Conservation (phyloP, 2,888 invertebrate species). For the Epinotia ramella region DNA sequence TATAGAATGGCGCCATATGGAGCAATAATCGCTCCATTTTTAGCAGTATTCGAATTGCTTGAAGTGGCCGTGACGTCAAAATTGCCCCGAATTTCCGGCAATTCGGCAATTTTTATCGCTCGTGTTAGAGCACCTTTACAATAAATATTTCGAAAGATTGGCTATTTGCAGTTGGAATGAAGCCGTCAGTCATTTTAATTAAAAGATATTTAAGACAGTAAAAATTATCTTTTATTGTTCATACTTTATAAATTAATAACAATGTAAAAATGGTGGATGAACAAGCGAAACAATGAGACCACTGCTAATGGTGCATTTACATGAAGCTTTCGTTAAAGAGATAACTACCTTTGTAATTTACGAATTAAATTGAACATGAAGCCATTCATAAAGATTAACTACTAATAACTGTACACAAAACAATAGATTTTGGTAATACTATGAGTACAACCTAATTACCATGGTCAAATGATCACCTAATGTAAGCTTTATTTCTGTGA, state of each 20-base stretch:
- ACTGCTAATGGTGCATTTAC: slow-evolving; percentile 59
- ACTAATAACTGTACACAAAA: neutral
- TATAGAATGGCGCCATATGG: too few species aligned
- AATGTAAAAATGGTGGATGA: slow-evolving; percentile 66
- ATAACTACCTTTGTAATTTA: neutral
- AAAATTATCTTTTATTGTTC: slow-evolving; percentile 71
- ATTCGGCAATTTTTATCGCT: too few species aligned
- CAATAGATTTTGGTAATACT: slow-evolving; percentile 16
- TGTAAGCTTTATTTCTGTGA: slow-evolving; percentile 5
- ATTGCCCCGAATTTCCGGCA: too few species aligned
- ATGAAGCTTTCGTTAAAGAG: neutral
- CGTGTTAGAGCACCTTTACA: too few species aligned
- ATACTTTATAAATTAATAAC: slow-evolving; percentile 74
- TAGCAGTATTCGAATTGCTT: too few species aligned
- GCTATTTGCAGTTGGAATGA: too few species aligned
- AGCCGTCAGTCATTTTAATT: too few species aligned
- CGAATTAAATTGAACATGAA: slow-evolving; percentile 2
- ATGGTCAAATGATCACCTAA: neutral
- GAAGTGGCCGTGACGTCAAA: too few species aligned
- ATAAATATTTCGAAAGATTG: too few species aligned
- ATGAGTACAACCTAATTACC: slow-evolving; percentile 11
- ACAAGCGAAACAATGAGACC: slow-evolving; percentile 57
- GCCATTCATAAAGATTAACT: neutral
- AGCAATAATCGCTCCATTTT: too few species aligned
- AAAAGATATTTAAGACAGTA: slow-evolving; percentile 34